Percentiles rank a stretch among this genome's conserved stretches.
These are phyloP conservation scores for Parauchenoglanis ngamensis DNA, from an alignment of 2,797 vertebrate species.

Conservation along the genomic window DNA sequence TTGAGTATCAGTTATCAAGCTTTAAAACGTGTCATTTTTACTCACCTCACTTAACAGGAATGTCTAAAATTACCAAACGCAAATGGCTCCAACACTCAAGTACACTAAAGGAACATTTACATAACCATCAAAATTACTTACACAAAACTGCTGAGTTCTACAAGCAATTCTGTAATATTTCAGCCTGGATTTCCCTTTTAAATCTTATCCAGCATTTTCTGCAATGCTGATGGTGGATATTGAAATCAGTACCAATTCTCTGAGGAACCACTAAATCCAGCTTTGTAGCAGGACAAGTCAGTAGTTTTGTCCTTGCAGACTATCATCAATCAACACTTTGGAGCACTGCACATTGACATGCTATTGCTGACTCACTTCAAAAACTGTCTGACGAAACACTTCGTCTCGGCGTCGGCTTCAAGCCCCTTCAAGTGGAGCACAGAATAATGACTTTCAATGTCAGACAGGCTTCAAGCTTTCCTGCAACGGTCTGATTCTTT, in stretches of 20 bases:
- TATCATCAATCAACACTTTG: background rate
- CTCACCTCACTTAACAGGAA: background rate
- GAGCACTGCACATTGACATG: background rate
- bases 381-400: background rate
- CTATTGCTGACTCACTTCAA: background rate
- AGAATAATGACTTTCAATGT: background rate
- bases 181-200: background rate
- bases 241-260: background rate
- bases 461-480: background rate
- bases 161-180: background rate
- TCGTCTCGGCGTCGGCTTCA: background rate
- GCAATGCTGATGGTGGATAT: background rate
- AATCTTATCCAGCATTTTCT: background rate
- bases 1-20: background rate
- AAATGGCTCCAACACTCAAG: background rate
- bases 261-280: background rate
- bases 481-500: background rate
- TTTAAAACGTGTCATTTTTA: background rate
- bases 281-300: background rate
- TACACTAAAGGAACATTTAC: background rate
- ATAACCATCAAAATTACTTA: background rate
- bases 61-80: background rate
- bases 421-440: background rate
- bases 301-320: constrained; percentile 2
- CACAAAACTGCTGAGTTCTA: background rate